Evolutionary conservation across 2,888 invertebrate genomes (phyloP).

Genomic region (Protonemura montana): DNA sequence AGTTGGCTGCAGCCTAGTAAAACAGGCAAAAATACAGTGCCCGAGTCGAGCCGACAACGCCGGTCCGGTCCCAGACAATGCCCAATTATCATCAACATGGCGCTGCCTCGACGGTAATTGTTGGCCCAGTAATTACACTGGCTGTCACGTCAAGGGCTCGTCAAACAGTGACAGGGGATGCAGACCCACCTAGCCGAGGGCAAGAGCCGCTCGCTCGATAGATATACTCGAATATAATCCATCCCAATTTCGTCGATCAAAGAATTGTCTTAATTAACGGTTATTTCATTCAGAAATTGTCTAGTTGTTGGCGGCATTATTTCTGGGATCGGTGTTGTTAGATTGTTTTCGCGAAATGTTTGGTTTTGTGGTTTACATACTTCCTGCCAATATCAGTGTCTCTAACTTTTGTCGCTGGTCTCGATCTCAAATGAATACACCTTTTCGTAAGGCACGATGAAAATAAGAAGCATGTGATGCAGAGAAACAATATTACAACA

Average conservation of each 20-base stretch:
- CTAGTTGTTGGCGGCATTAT: neutral
- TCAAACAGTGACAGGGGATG: constrained; percentile 48
- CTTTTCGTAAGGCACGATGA: too few relatives aligned
- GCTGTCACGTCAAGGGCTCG: constrained; percentile 47
- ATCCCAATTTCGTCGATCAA: neutral
- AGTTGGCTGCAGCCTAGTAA: neutral
- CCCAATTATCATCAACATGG: constrained; percentile 37
- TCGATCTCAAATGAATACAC: too few relatives aligned
- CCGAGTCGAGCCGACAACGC: neutral
- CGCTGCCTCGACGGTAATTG: constrained; percentile 41
- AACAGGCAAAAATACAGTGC: neutral
- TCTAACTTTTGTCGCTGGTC: neutral
- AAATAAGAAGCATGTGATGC: too few relatives aligned
- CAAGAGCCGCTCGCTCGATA: constrained; percentile 45
- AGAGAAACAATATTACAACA: too few relatives aligned
- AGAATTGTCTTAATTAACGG: constrained; percentile 1
- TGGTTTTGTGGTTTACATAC: constrained; percentile 13
- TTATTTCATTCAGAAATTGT: constrained; percentile 33
- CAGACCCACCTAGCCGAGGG: constrained; percentile 52
- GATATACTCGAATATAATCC: neutral
- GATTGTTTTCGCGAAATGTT: constrained; percentile 13
- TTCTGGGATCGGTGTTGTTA: neutral
- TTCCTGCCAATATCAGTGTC: neutral
- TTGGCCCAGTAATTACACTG: constrained; percentile 44
- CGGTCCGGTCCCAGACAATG: constrained; percentile 20